Conservation (phyloP, 2,797 vertebrate species). For the Pipistrellus nathusii region DNA sequence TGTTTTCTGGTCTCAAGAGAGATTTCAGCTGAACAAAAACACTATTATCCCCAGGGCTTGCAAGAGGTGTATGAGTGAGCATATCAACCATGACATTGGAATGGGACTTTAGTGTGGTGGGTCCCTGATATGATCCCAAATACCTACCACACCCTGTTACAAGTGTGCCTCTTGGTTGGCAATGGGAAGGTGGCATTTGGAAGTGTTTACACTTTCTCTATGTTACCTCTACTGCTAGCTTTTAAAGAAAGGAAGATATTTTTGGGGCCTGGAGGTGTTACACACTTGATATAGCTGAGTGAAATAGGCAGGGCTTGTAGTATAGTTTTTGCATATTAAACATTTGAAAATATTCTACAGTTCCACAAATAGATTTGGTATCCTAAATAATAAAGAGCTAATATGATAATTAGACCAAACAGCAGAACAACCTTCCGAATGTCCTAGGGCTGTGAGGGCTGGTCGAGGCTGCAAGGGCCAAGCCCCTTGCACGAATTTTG, state of each 20-base stretch:
- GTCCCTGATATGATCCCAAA: background rate
- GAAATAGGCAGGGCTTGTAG: background rate
- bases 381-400: too few relatives aligned
- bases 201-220: background rate
- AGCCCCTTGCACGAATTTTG: too few relatives aligned
- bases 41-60: background rate
- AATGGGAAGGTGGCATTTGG: background rate
- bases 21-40: background rate
- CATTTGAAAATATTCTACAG: background rate
- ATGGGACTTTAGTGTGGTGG: background rate
- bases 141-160: too few relatives aligned
- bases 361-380: background rate
- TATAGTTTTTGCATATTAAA: background rate
- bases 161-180: background rate
- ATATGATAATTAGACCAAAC: too few relatives aligned
- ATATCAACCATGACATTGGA: background rate
- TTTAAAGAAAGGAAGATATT: background rate
- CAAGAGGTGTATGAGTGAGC: background rate
- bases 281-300: background rate
- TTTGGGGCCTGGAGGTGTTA: background rate
- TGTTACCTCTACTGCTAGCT: background rate
- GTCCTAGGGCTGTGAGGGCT: too few relatives aligned
- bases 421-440: too few relatives aligned
- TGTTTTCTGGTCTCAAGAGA: slow-evolving; percentile 20
- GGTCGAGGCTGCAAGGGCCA: too few relatives aligned